Evolutionary conservation across 1,140 invertebrate genomes (phyloP), one percentile per base, ranked within the genome.

Genomic region (Diprion similis): DNA sequence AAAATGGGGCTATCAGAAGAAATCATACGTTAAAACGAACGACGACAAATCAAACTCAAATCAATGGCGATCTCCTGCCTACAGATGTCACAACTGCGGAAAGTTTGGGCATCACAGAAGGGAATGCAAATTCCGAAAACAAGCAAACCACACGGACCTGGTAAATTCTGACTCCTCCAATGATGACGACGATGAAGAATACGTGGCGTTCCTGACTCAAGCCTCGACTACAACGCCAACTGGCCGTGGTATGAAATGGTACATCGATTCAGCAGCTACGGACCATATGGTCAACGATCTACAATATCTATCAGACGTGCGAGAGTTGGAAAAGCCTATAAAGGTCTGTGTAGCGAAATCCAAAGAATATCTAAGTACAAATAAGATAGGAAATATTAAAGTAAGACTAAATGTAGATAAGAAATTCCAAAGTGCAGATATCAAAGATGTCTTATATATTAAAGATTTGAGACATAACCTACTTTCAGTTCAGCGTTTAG

Each of bases 41-140:
- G 37, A 37, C 11, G 17, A 68, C 10, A 68, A 19, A 37, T 0
- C 66, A 1, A 68, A 68, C 66, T 1, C 37, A 18, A 37, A 68
- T 37, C 66, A 68, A 68, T 19, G 17, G 37, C 17, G 66, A 68
- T 10, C 10, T 10, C 17, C 37, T 19, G 66, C 66, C 10, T 10
- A 68, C 37, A 68, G 17, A 68, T 68, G 66, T 17, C 66, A 68
- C 17, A 68, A 68, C 10, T 68, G 66, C 37, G 10, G 17, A 18
- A 68, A 17, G 17, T 68, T 13, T 68, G 66, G 66, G 17, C 66
- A 68, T 68, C 37, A 18, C 17, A 68, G 37, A 68, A 13, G 10
- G 11, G 11, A 68, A 17, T 68, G 66, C 66, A 68, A 17, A 15
- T 10, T 10, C 15, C 48, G 15, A 15, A 51, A 51, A 51, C 48